Conservation (phyloP, 2,888 invertebrate species). For the Eilema caniola region DNA sequence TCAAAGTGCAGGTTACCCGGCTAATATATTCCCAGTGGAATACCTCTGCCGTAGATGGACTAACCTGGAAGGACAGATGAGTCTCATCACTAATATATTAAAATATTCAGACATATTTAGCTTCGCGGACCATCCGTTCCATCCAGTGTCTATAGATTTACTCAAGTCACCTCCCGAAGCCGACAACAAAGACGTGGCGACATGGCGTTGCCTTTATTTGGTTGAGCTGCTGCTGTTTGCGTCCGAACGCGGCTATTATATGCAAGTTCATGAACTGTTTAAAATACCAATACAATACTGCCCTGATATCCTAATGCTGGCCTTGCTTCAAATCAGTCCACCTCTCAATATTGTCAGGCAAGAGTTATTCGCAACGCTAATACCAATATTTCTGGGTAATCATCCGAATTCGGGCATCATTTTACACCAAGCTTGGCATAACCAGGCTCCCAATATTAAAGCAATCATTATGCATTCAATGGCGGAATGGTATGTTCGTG, state of each 20-base stretch:
- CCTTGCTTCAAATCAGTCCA: constrained; percentile 94
- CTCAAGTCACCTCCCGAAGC: constrained; percentile 98
- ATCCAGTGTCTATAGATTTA: constrained; percentile 94
- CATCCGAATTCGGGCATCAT: constrained; percentile 99
- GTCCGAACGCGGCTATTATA: constrained; percentile 95
- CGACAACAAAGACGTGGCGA: constrained; percentile 96
- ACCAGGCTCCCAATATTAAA: constrained; percentile 90
- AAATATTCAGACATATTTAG: constrained; percentile 97
- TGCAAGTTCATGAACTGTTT: constrained; percentile 94
- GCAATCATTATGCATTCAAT: constrained; percentile 97
- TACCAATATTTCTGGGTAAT: constrained; percentile 97
- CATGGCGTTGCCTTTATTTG: constrained; percentile 97
- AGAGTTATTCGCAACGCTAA: constrained; percentile 94
- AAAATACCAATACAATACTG: constrained; percentile 97
- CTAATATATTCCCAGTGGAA: constrained; percentile 94
- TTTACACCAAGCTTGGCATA: constrained; percentile 98
- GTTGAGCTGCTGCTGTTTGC: constrained; percentile 95
- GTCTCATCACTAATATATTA: constrained; percentile 94
- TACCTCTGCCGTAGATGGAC: constrained; percentile 97
- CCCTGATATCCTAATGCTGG: constrained; percentile 97
- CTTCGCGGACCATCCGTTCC: constrained; percentile 96
- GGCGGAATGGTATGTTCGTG: constrained; percentile 98
- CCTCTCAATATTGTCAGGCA: constrained; percentile 93
- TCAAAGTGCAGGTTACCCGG: constrained; percentile 90
- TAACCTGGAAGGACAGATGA: constrained; percentile 97